These are phyloP conservation scores for Alosa alosa DNA, from an alignment of 2,113 vertebrate species.

Conservation along the genomic window DNA sequence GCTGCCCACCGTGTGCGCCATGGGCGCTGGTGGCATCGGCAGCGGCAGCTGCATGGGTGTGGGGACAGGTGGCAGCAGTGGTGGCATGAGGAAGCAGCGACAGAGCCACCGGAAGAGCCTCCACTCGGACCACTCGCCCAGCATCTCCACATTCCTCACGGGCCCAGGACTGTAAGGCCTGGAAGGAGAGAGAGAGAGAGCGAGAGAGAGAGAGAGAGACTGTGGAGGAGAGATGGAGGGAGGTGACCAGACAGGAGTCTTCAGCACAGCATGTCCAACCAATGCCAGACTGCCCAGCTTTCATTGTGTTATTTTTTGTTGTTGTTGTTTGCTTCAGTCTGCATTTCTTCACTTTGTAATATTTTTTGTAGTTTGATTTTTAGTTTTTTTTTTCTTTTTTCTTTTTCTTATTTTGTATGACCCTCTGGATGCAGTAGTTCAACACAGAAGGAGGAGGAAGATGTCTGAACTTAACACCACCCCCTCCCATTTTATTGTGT, in stretches of 20 bases:
- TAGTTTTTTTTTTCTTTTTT: neutral
- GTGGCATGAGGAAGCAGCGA: slow-evolving; percentile 63
- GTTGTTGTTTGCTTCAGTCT: slow-evolving; percentile 6
- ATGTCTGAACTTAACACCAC: slow-evolving; percentile 18
- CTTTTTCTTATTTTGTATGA: too few relatives aligned
- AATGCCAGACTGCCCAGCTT: neutral
- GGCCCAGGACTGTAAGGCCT: slow-evolving; percentile 68
- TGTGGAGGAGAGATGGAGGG: slow-evolving; percentile 24
- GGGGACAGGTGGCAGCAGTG: slow-evolving; percentile 40
- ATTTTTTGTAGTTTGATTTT: slow-evolving; percentile 5
- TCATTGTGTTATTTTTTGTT: neutral
- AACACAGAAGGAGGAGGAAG: slow-evolving; percentile 10
- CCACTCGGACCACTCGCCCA: slow-evolving; percentile 61
- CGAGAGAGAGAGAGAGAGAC: too few relatives aligned
- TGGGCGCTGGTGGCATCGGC: slow-evolving; percentile 51
- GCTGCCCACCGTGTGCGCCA: slow-evolving; percentile 62
- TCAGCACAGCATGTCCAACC: neutral
- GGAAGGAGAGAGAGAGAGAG: slow-evolving; percentile 39
- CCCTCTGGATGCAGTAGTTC: slow-evolving; percentile 24
- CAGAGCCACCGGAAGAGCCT: slow-evolving; percentile 69
- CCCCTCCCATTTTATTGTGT: slow-evolving; percentile 50
- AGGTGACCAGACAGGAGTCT: slow-evolving; percentile 40
- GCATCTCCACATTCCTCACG: slow-evolving; percentile 68
- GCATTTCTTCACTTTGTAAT: slow-evolving; percentile 36
- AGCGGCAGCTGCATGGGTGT: slow-evolving; percentile 61